Evolutionary conservation across 1,140 invertebrate genomes (phyloP), one percentile per base, ranked within the genome.

Genomic region (Drosophila nigromelanica): DNA sequence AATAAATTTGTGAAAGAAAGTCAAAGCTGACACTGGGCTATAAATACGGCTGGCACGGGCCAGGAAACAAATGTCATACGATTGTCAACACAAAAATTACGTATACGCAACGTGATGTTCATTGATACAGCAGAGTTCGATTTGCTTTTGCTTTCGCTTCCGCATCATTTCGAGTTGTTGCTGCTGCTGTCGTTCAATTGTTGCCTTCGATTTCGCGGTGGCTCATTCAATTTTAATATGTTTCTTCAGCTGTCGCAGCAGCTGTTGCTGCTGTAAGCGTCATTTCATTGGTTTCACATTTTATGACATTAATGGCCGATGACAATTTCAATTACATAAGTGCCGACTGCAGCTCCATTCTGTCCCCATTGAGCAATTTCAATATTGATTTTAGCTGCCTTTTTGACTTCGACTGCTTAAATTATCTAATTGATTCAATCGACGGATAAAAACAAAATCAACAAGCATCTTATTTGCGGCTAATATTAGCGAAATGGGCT

Each of bases 61-160:
- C 75, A 75, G 79, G 72, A 82, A 83, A 60, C 62, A 78, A 78
- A 59, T 68, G 72, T 68, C 79, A 82, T 52, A 33, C 48, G 56
- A 66, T 72, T 80, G 77, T 75, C 72, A 67, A 66, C 56, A 60
- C 33, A 54, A 62, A 73, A 62, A 73, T 73, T 69, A 73, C 71
- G 66, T 70, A 73, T 73, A 73, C 66, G 71, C 71, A 62, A 27
- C 58, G 43, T 69, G 37, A 24, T 62, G 66, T 24, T 43, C 55
- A 59, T 54, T 60, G 70, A 73, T 68, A 68, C 66, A 50, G 51
- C 15, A 15, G 43, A 62, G 27, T 33, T 63, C 54, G 47, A 66
- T 59, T 61, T 47, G 48, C 40, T 67, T 58, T 54, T 68, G 55
- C 70, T 64, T 71, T 70, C 67, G 67, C 68, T 73, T 73, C 63